Base-by-base conservation (phyloP, 2,113 vertebrate species). In the Pomatostomus ruficeps region DNA sequence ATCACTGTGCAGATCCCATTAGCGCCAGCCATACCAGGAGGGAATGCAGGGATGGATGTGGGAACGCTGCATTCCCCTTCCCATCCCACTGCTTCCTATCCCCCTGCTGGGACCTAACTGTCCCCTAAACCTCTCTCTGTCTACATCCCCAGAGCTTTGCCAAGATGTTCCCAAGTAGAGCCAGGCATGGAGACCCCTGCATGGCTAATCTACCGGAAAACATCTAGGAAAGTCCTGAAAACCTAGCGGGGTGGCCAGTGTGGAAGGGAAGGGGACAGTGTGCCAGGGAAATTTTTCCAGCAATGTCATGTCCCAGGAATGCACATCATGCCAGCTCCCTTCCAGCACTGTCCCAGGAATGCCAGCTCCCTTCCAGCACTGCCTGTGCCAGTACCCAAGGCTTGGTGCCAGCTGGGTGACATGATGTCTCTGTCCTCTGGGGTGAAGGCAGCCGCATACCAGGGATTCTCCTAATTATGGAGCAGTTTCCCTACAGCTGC, bases 1-100 rank as follows among this genome's bases (percentile, higher is more conserved):
- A 80, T 80, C 73, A 72, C 63, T 17, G 15, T 8, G 16, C 85
- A 81, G 77, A 96, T 89, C 89, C 73, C 85, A 77, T 89, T 87
- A 91, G 68, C 0, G 3, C 72, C 36, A 42, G 26, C 48, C 5
- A 0, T 2, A 7, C 55, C 6, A 14, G 66, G 61, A 40, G 43
- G 52, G 55, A 48, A 49, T 59, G 54, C 8, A 55, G 1, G 15
- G 55, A 48, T 76, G 31, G 48, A 36, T 63, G 55, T 43, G 11
- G 42, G 68, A 93, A 84, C 0, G 10, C 26, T 33, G 36, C 35
- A 1, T 45, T 21, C 21, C 66, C 48, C 35, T 68, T 54, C 55
- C 54, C 40, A 8, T 10, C 14, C 54, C 40, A 10, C 42, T 2
- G 7, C 65, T 35, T 25, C 1, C 8, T 25, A 14, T 25, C 9